Base-by-base conservation (phyloP, 2,113 vertebrate genomes). In the Ranitomeya imitator region DNA sequence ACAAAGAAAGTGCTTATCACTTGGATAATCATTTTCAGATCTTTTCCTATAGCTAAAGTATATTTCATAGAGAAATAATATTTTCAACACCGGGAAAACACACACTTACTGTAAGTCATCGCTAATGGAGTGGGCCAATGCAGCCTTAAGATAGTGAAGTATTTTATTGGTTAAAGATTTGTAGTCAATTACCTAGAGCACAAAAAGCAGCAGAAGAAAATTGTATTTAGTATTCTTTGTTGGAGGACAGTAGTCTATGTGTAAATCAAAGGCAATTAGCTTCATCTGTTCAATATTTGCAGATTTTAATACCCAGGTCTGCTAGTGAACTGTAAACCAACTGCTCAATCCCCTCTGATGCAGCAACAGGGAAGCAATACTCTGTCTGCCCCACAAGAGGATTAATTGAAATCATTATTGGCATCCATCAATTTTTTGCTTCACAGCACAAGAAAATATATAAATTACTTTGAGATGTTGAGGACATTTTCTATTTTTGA, bases 321-420 rank as follows among this genome's bases (percentile, higher is more conserved):
- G 59, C 12, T 45, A 73, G 18, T 73, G 11, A 59, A 59, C 26
- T 73, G 6, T 59, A 59, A 73, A 21, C 55, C 52, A 23, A 65
- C 19, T 63, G 59, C 31, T 23, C 31, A 65, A 26, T 78, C 45
- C 85, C 74, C 21, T 86, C 59, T 79, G 37, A 86, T 65, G 13
- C 14, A 51, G 37, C 52, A 8, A 13, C 37, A 86, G 59, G 37
- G 37, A 63, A 60, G 73, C 5, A 54, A 31, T 74, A 55, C 71
- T 21, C 15, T 83, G 19, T 79, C 77, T 54, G 3, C 55, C 83
- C 14, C 37, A 31, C 12, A 37, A 63, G 57, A 61, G 57, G 23
- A 87, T 65, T 87, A 76, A 76, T 54, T 76, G 67, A 82, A 83
- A 74, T 83, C 55, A 83, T 88, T 88, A 83, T 88, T 88, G 86